A percentile compares a stretch with the other conserved stretches of the same genome.
Evolutionary conservation across 2,797 vertebrate genomes (phyloP).

Genomic region (Chiloscyllium punctatum): DNA sequence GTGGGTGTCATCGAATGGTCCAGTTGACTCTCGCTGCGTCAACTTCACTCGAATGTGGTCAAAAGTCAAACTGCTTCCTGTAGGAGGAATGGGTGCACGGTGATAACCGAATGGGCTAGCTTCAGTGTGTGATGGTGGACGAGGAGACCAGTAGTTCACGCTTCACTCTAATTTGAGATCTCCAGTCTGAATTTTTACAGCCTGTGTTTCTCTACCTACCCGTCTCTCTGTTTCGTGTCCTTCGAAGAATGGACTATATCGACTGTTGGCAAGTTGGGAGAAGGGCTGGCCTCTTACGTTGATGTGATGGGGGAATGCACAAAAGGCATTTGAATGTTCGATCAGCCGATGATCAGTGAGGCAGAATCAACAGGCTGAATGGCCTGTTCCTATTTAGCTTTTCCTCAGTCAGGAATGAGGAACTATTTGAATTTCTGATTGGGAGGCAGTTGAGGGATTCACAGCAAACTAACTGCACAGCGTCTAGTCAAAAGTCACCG

Average conservation of each 20-base stretch:
- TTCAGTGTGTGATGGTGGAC: neutral
- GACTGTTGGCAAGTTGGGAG: neutral
- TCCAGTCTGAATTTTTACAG: too few relatives aligned
- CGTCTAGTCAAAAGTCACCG: too few relatives aligned
- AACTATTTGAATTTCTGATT: neutral
- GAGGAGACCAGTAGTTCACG: neutral
- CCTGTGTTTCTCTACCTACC: neutral
- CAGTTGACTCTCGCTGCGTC: neutral
- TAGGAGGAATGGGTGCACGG: too few relatives aligned
- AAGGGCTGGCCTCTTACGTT: too few relatives aligned
- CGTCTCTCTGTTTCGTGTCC: neutral
- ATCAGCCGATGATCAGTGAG: too few relatives aligned
- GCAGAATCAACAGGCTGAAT: rapidly evolving
- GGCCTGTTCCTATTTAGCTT: too few relatives aligned
- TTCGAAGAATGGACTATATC: neutral
- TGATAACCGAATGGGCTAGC: too few relatives aligned
- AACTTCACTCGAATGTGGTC: neutral
- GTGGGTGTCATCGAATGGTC: neutral
- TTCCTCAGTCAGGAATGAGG: neutral
- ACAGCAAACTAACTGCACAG: neutral
- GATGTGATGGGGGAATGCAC: too few relatives aligned
- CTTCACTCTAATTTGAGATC: neutral
- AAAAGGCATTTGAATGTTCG: too few relatives aligned
- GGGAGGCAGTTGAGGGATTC: neutral
- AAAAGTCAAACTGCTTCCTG: too few relatives aligned